phyloP scores from a whole-genome alignment of 2,888 invertebrate genomes.

The Ectemnius cavifrons region DNA sequence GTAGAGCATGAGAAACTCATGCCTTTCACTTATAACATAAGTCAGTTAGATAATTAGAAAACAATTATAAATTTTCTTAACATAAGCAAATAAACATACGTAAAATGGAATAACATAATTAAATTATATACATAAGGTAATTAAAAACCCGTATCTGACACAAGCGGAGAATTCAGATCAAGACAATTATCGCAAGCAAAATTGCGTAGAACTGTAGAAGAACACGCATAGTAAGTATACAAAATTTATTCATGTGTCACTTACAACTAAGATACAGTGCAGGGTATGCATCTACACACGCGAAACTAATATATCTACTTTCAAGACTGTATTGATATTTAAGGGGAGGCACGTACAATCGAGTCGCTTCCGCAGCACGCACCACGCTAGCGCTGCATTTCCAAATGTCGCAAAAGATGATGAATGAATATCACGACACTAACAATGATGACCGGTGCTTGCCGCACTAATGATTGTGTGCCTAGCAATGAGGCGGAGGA shows the following conservation, averaged over 20 bases:
- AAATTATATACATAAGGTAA: too few species aligned
- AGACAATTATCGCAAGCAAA: slow-evolving; percentile 12
- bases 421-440: slow-evolving; percentile 66
- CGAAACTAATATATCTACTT: slow-evolving; percentile 62
- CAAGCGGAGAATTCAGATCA: too few species aligned
- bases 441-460: background rate
- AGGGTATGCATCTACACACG: slow-evolving; percentile 55
- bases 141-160: too few species aligned
- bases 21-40: background rate
- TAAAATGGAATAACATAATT: too few species aligned
- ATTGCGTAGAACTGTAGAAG: too few species aligned
- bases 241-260: slow-evolving; percentile 44
- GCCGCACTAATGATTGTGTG: too few species aligned
- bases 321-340: slow-evolving; percentile 51
- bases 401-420: slow-evolving; percentile 63
- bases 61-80: background rate
- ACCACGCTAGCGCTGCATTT: slow-evolving; percentile 93
- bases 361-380: slow-evolving; percentile 92
- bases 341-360: slow-evolving; percentile 86
- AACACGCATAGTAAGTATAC: slow-evolving; percentile 32
- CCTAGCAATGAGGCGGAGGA: too few species aligned
- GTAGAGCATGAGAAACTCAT: background rate
- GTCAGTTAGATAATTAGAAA: background rate
- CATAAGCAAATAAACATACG: too few species aligned
- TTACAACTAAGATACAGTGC: slow-evolving; percentile 61